Conservation (phyloP, 2,113 vertebrate genomes). For the Xenopus borealis region DNA sequence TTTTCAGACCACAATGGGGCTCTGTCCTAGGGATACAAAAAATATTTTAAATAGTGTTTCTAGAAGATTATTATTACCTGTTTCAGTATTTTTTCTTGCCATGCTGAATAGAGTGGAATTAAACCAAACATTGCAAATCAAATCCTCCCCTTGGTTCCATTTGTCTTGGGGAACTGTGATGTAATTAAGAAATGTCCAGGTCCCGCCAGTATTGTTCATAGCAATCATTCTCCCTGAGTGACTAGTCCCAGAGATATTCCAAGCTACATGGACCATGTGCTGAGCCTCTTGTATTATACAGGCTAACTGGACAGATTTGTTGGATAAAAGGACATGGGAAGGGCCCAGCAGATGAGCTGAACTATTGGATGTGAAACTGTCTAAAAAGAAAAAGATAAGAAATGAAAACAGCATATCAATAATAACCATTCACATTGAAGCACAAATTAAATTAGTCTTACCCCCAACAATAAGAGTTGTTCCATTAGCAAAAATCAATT, state of each 20-base stretch:
- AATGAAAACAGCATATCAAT: too few species aligned
- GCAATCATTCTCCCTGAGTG: constrained; percentile 5
- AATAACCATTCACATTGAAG: too few species aligned
- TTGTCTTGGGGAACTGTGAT: neutral
- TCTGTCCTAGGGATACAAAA: too few species aligned
- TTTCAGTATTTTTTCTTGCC: neutral
- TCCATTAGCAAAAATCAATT: constrained; percentile 3
- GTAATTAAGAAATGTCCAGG: neutral
- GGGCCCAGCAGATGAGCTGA: neutral
- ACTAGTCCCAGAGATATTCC: constrained; percentile 14
- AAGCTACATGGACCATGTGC: neutral
- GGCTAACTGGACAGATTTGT: neutral
- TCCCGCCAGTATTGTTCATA: neutral
- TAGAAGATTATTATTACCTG: neutral
- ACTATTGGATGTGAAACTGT: neutral
- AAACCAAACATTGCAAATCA: constrained; percentile 7
- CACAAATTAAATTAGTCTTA: neutral
- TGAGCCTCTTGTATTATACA: neutral
- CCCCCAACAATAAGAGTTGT: constrained; percentile 5
- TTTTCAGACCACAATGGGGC: too few species aligned
- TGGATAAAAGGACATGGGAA: neutral
- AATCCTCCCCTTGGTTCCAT: neutral
- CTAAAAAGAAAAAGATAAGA: neutral
- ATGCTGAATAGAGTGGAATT: neutral
- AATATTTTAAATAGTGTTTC: too few species aligned